Evolutionary conservation across 1,140 invertebrate species (phyloP).

Genomic region (Heliothis subflexa): DNA sequence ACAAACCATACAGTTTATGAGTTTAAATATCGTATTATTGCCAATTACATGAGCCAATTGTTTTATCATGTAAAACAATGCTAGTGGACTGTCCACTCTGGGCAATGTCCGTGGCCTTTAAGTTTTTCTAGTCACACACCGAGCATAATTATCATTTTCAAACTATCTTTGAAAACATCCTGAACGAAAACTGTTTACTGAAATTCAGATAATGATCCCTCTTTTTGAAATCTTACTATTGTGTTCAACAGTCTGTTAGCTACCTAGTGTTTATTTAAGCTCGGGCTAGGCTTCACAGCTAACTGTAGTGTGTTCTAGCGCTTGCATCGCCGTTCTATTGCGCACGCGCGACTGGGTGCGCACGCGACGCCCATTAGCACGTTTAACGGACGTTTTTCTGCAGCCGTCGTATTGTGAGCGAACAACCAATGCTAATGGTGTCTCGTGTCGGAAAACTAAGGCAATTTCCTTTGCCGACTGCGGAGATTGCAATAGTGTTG

Average conservation of each 20-base stretch:
- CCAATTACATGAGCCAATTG: neutral
- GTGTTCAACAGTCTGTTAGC: too few relatives aligned
- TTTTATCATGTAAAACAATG: neutral
- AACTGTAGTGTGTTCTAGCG: constrained; percentile 2
- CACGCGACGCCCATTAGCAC: constrained; percentile 16
- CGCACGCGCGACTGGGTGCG: neutral
- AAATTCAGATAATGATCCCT: too few relatives aligned
- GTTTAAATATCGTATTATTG: neutral
- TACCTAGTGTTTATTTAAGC: too few relatives aligned
- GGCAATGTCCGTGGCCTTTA: too few relatives aligned
- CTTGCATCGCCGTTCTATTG: neutral
- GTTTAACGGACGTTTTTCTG: constrained; percentile 11
- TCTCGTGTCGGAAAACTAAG: constrained; percentile 1
- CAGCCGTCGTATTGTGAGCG: constrained; percentile 1
- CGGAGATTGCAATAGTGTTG: constrained; percentile 1
- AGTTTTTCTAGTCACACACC: too few relatives aligned
- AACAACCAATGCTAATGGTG: constrained; percentile 5
- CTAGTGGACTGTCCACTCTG: too few relatives aligned
- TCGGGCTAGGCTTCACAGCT: neutral
- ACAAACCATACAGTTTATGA: constrained; percentile 13
- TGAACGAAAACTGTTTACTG: too few relatives aligned
- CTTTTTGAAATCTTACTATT: too few relatives aligned
- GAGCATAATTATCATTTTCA: too few relatives aligned
- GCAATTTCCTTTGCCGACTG: constrained; percentile 13
- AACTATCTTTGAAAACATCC: too few relatives aligned